A percentile compares a stretch with the other conserved stretches of the same genome.
These are phyloP conservation scores for Pilophorus perplexus DNA, from an alignment of 2,888 invertebrate species.

Conservation along the genomic window DNA sequence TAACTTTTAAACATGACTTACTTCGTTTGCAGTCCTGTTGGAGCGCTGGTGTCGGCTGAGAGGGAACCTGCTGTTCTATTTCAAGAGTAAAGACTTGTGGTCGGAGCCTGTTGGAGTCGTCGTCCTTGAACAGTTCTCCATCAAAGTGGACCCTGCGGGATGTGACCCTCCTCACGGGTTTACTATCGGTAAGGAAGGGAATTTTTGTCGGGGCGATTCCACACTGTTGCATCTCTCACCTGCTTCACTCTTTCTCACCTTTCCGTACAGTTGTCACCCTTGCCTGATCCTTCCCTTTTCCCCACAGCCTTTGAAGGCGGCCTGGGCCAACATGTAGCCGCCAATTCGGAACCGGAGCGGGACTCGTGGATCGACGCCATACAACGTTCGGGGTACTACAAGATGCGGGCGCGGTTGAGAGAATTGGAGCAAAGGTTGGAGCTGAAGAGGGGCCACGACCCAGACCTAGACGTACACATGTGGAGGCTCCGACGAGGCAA, in stretches of 20 bases:
- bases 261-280: too few species aligned
- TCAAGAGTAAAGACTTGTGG: constrained; percentile 84
- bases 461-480: constrained; percentile 66
- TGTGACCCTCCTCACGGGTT: constrained; percentile 76
- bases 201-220: too few species aligned
- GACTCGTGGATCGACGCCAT: constrained; percentile 83
- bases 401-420: constrained; percentile 71
- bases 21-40: constrained; percentile 63
- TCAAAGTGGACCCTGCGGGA: constrained; percentile 63
- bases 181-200: constrained; percentile 65
- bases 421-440: constrained; percentile 65
- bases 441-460: constrained; percentile 61
- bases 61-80: constrained; percentile 90
- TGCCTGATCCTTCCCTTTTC: too few species aligned
- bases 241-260: too few species aligned
- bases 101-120: constrained; percentile 85
- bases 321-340: constrained; percentile 74
- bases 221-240: too few species aligned
- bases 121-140: constrained; percentile 81
- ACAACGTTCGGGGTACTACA: constrained; percentile 78
- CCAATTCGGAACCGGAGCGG: constrained; percentile 75
- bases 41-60: constrained; percentile 87
- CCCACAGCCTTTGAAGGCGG: constrained; percentile 77
- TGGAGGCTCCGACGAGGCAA: constrained; percentile 68
- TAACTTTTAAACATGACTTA: too few species aligned